Conservation (phyloP, 2,113 vertebrate genomes). For the Porphyrio hochstetteri region DNA sequence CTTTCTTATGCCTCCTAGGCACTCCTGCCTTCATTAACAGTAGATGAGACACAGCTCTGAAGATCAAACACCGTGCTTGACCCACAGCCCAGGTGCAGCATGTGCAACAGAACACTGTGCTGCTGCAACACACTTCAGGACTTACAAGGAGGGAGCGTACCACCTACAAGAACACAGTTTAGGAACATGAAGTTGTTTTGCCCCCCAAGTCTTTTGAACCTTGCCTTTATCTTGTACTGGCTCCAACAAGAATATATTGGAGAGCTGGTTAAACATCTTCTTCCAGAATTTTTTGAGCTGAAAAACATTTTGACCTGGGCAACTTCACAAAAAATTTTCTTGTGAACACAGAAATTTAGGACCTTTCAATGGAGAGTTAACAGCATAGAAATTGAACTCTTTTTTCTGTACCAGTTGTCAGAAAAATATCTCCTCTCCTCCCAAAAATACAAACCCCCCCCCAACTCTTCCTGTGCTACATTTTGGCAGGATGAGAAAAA, state of each 20-base stretch:
- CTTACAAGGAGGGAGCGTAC: rapidly evolving
- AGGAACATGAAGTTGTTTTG: neutral
- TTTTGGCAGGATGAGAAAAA: neutral
- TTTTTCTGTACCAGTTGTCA: neutral
- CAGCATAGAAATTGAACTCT: neutral
- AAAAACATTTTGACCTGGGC: neutral
- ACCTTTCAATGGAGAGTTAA: neutral
- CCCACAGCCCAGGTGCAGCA: neutral
- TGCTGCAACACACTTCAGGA: neutral
- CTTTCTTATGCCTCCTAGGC: neutral
- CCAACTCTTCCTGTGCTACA: neutral
- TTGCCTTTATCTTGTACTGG: neutral
- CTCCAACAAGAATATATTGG: neutral
- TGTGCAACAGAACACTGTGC: neutral
- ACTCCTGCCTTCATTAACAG: neutral
- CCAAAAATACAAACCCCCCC: neutral
- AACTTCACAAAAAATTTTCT: neutral
- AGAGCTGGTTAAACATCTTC: neutral
- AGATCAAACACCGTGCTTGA: neutral
- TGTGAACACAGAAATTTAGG: neutral
- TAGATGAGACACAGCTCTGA: neutral
- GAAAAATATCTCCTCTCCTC: neutral
- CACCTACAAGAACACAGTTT: neutral
- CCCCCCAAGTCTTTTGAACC: neutral
- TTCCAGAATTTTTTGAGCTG: neutral